Conservation (phyloP, 2,797 vertebrate genomes). For the Argya squamiceps region DNA sequence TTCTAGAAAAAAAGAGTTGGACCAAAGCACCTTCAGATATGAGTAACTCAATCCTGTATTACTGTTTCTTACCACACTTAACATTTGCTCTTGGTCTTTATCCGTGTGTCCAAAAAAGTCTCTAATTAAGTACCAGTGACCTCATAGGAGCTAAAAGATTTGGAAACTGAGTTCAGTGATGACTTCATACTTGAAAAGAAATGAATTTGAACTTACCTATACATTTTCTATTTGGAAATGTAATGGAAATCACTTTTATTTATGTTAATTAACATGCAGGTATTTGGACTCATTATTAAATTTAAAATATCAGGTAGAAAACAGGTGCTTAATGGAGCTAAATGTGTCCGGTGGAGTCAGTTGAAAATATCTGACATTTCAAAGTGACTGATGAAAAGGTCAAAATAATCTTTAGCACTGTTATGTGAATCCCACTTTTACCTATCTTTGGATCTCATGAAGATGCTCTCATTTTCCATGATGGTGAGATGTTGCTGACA, state of each 20-base stretch:
- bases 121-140: not conserved
- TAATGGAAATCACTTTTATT: not conserved
- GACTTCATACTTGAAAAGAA: not conserved
- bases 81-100: not conserved
- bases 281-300: not conserved
- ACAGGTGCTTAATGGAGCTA: not conserved
- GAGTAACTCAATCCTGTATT: not conserved
- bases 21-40: not conserved
- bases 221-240: not conserved
- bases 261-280: not conserved
- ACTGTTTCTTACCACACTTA: not conserved
- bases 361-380: slow-evolving; percentile 42
- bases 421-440: not conserved
- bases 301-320: not conserved
- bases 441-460: not conserved
- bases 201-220: not conserved
- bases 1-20: not conserved
- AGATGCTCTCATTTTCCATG: not conserved
- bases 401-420: slow-evolving; percentile 13
- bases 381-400: slow-evolving; percentile 45
- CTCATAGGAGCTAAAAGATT: not conserved
- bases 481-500: not conserved
- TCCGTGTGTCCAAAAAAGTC: not conserved
- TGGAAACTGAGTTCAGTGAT: not conserved
- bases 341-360: not conserved